These are phyloP conservation scores for Therioaphis trifolii DNA, from an alignment of 2,888 invertebrate species.

Conservation along the genomic window DNA sequence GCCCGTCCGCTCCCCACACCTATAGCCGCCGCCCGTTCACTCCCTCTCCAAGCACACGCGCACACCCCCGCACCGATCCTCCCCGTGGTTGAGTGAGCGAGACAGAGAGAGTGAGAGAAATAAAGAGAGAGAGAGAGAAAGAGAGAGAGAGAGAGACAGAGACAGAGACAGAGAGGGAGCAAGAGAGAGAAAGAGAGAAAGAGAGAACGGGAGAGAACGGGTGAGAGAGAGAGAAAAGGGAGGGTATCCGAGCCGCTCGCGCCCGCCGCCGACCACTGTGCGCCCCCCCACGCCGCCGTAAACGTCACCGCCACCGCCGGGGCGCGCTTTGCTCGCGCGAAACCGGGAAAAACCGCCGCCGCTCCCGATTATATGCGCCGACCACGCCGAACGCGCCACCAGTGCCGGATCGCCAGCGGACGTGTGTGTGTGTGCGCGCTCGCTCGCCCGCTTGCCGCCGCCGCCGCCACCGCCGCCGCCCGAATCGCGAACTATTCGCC, in stretches of 20 bases:
- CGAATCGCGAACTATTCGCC: constrained; percentile 29
- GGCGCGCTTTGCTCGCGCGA: constrained; percentile 62
- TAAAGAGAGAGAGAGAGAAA: too few species aligned
- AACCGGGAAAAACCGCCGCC: constrained; percentile 60
- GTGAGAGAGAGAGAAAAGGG: neutral
- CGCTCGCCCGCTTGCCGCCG: constrained; percentile 33
- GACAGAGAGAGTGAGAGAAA: too few species aligned
- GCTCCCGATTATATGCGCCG: constrained; percentile 54
- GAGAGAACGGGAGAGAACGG: neutral
- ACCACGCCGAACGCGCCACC: constrained; percentile 50
- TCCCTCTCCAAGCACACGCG: too few species aligned
- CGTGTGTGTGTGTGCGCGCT: constrained; percentile 50
- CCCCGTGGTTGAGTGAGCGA: too few species aligned
- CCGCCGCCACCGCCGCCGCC: constrained; percentile 26
- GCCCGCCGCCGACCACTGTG: constrained; percentile 47
- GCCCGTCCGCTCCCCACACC: too few species aligned
- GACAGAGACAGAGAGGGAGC: neutral
- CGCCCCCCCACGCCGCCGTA: constrained; percentile 63
- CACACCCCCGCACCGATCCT: too few species aligned
- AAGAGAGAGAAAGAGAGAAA: too few species aligned
- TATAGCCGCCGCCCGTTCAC: too few species aligned
- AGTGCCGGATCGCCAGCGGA: constrained; percentile 62
- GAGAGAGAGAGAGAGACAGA: too few species aligned
- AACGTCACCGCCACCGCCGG: constrained; percentile 46
- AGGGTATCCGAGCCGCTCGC: neutral